Evolutionary conservation across 1,140 invertebrate genomes (phyloP), one percentile per base, ranked within the genome.

Genomic region (Pteromalus puparum): DNA sequence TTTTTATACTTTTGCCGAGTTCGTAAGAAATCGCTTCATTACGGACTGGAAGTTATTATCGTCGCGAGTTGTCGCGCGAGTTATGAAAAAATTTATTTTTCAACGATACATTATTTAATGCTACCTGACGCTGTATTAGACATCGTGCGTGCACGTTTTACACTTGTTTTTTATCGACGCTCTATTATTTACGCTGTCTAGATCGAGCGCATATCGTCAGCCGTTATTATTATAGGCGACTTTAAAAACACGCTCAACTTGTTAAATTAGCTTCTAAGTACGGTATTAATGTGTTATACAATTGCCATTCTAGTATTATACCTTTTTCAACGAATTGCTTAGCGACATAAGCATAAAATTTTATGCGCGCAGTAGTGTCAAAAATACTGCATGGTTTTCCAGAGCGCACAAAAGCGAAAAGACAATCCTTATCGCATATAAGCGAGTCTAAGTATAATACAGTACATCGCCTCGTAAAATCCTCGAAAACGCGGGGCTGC

Each of bases 371-470:
- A 15, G 18, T 53, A 61, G 30, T 34, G 30, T 6, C 30, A 61
- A 61, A 48, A 61, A 61, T 61, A 61, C 53, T 61, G n/a, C n/a
- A n/a, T n/a, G 53, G 53, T n/a, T 61, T 61, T 61, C 53, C 21
- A 18, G 30, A 34, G 4, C 4, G 30, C 30, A 34, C 30, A 34
- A 34, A 34, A 34, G 30, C 30, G 30, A 2, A 34, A 34, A 76
- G 48, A 70, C 61, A 83, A 72, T 83, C 74, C 18, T 83, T 83
- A 83, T 83, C 72, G 82, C 72, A 68, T 70, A 76, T 72, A 76
- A 77, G 26, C 75, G 28, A 34, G 21, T 18, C 9, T 34, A 34
- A 34, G 3, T 5, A 34, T 34, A 34, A 4, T 15, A 42, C n/a
- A n/a, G n/a, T 65, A 82, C 30, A 82, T 21, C 28, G n/a, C n/a